Evolutionary conservation across 2,797 vertebrate genomes (phyloP), one percentile per base, ranked within the genome.

Genomic region (Pantherophis alleghaniensis): DNA sequence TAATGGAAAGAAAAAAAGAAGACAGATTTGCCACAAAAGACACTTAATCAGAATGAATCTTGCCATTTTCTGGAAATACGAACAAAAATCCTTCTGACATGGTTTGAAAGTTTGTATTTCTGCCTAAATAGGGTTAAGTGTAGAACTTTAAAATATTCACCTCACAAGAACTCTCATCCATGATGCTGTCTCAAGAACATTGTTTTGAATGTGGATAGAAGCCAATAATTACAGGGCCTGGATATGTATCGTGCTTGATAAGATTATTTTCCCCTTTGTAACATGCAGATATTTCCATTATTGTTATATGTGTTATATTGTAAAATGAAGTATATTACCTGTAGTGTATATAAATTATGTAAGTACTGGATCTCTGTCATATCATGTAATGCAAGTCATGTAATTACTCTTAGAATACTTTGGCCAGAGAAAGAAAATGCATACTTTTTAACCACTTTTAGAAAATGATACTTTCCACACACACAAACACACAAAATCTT

Each of bases 181-280:
- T 55, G 26, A 26, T 37, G 14, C 12, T 83, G 18, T 24, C 57
- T 53, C 7, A 89, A 91, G 61, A 9, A 74, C 90, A 88, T 28
- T 91, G 42, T 86, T 74, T 88, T 74, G 55, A 93, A 57, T 91
- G 63, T 88, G 63, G 61, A 26, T 57, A 53, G 86, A 91, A 87
- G 61, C 89, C 53, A 20, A 56, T 56, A 47, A 91, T 37, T 79
- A 56, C 2, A n/a, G 56, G 42, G 86, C 26, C 47, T 91, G 63
- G 55, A 79, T 91, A 88, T 89, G 13, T 83, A 89, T n/a, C 20
- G 14, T 37, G 59, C 22, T 86, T 59, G 87, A 59, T 61, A 61
- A 42, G 24, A 88, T 88, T 91, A 57, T 83, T 79, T 87, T 87
- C n/a, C 7, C 69, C 86, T 32, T 13, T 88, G 86, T 91, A 79